Conservation (phyloP, 2,888 invertebrate genomes). For the Trissolcus brochymenae region DNA sequence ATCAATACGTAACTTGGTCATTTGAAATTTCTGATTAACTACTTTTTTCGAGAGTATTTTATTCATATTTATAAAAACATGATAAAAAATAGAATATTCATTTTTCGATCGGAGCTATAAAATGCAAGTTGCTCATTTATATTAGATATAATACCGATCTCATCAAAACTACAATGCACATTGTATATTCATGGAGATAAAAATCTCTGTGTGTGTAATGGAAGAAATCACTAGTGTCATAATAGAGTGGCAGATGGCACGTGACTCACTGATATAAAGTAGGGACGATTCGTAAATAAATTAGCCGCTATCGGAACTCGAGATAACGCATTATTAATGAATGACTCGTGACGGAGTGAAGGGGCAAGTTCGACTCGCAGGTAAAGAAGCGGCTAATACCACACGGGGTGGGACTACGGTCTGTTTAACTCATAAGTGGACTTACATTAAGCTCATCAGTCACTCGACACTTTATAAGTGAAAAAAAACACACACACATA, state of each 20-base stretch:
- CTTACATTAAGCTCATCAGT: slow-evolving; percentile 53
- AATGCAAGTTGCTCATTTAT: neutral
- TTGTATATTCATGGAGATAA: slow-evolving; percentile 19
- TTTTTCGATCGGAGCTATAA: neutral
- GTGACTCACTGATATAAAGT: slow-evolving; percentile 69
- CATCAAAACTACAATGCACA: neutral
- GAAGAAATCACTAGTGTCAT: slow-evolving; percentile 63
- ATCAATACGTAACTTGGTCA: too few species aligned
- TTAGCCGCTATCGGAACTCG: slow-evolving; percentile 70
- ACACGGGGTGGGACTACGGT: slow-evolving; percentile 47
- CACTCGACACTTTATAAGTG: slow-evolving; percentile 26
- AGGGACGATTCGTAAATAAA: slow-evolving; percentile 72
- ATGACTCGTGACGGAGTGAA: slow-evolving; percentile 66
- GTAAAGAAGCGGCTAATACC: slow-evolving; percentile 63
- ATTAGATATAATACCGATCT: slow-evolving; percentile 1
- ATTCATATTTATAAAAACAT: too few species aligned
- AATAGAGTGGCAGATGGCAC: slow-evolving; percentile 75
- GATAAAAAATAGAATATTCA: too few species aligned
- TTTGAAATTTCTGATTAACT: too few species aligned
- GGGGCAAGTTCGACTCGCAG: slow-evolving; percentile 57
- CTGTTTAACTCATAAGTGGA: slow-evolving; percentile 68
- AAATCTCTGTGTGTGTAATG: slow-evolving; percentile 15
- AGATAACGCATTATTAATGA: slow-evolving; percentile 68
- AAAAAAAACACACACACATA: too few species aligned
- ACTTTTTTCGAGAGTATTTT: too few species aligned